Percentiles rank a stretch among this genome's conserved stretches.
Conservation (phyloP, 2,113 vertebrate genomes). For the Salvator merianae region DNA sequence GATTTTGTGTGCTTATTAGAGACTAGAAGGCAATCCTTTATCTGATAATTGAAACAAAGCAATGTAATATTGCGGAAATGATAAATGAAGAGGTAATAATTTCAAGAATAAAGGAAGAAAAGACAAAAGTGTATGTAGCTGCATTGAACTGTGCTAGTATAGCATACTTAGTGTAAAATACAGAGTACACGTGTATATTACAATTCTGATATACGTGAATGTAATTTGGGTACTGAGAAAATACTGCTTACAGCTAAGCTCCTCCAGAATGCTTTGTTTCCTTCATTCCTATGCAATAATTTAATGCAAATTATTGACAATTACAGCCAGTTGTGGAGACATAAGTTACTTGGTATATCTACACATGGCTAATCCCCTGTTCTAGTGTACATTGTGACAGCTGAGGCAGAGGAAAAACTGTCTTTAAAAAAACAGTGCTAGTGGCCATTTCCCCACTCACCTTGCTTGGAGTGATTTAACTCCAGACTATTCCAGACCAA, state of each 20-base stretch:
- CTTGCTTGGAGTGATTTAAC: no score
- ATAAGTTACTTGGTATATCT: no score
- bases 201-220: background rate
- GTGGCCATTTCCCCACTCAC: no score
- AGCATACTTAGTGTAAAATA: background rate
- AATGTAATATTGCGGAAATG: constrained; percentile 13
- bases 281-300: background rate
- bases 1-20: background rate
- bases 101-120: background rate
- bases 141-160: background rate
- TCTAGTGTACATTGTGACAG: no score
- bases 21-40: background rate
- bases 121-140: background rate
- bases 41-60: constrained; percentile 3
- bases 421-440: no score
- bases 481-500: no score
- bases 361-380: no score
- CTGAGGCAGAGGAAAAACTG: no score
- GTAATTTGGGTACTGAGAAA: background rate
- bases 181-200: background rate
- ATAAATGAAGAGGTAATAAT: background rate
- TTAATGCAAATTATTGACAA: no score
- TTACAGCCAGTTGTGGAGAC: no score
- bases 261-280: background rate
- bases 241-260: background rate